Base-by-base conservation (phyloP, 2,888 invertebrate species). In the Leucoptera coffeella region DNA sequence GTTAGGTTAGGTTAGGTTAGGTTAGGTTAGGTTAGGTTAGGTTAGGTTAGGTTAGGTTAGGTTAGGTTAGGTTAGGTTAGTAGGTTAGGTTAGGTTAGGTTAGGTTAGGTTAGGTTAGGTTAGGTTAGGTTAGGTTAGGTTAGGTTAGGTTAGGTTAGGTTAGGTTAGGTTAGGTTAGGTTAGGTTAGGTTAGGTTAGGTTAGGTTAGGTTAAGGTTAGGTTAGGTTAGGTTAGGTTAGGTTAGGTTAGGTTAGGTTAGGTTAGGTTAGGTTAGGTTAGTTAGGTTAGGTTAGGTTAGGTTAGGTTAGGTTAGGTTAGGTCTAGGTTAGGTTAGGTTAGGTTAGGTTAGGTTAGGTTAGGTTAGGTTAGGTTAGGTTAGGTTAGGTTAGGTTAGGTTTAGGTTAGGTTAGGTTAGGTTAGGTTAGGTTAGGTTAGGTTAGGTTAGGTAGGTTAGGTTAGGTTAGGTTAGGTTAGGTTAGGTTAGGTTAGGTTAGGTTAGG, bases 121-220 rank as follows among this genome's bases (percentile, higher is more conserved):
- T 27, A 22, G 15, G 27, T 27, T 27, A 22, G 21, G 22, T 27
- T 27, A 27, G 27, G 21, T 27, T 27, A 22, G 21, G 22, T 27
- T 19, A 19, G n/a, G 25, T 25, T 27, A 22, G 27, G 27, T 27
- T 22, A 27, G 27, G 27, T 27, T 27, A 22, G 22, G 27, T 27
- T 27, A 27, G 27, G 27, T 27, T 27, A 27, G 22, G 27, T 27
- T 27, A 27, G 27, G 27, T 27, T 27, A 12, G 17, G 27, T 21
- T 22, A 22, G 22, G 27, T 28, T 28, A 28, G 27, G 27, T 27
- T 27, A 27, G 27, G 27, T 27, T 27, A 26, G 27, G 27, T 27
- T 27, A 27, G n/a, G n/a, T n/a, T n/a, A n/a, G n/a, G n/a, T n/a
- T n/a, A n/a, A n/a, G n/a, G n/a, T n/a, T n/a, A n/a, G 27, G 27